Evolutionary conservation across 2,888 invertebrate species (phyloP), one percentile per base, ranked within the genome.

Genomic region (Clunio marinus): DNA sequence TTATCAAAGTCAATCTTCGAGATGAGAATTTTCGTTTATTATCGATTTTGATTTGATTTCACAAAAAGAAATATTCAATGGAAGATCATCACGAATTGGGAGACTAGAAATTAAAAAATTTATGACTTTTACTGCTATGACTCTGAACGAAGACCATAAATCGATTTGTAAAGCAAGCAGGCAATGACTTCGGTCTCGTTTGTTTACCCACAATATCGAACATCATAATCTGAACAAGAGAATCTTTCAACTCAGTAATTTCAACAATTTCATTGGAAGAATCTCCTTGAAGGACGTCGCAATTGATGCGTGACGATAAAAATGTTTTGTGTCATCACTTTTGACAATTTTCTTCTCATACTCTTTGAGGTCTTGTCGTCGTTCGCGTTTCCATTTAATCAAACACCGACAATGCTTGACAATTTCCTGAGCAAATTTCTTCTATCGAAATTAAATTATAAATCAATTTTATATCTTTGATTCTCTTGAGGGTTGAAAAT

Each of bases 351-450:
- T 10, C 4, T 7, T 10, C 10, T 32, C 32, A 32, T n/a, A n/a
- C n/a, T n/a, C n/a, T n/a, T n/a, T n/a, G n/a, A n/a, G n/a, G n/a
- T n/a, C n/a, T n/a, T n/a, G n/a, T n/a, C n/a, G n/a, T n/a, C n/a
- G n/a, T n/a, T n/a, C n/a, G n/a, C n/a, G 3, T 20, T 51, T 51
- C 51, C 51, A 51, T 51, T 51, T 51, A 51, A 51, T 51, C 51
- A 22, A 51, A 22, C 51, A 51, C 22, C 17, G 22, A 51, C 51
- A 51, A 51, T 51, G 51, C 7, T n/a, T 22, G 22, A 20, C 32
- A 32, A 32, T 32, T 32, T 32, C 5, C 32, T 32, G 17, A 20
- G 17, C 51, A 17, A 41, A 20, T 20, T 20, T 51, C 20, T 22
- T 22, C 22, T 32, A 20, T 2, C 51, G 10, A 51, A 51, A 51